Base-by-base conservation (phyloP, 2,113 vertebrate species). In the Thinocorus orbignyianus region DNA sequence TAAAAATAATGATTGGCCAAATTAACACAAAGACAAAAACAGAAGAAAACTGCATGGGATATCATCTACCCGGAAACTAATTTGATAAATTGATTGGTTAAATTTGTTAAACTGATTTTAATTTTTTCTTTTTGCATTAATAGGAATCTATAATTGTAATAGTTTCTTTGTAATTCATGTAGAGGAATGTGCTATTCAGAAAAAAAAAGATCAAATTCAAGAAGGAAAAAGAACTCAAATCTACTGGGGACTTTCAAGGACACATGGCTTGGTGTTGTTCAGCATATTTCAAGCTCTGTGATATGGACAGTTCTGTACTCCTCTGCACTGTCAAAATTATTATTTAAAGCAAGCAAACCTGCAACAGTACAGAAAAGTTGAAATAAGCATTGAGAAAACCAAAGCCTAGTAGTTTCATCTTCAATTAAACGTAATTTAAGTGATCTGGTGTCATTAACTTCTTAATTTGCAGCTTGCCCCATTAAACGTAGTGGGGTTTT, bases 391-490 rank as follows among this genome's bases (percentile, higher is more conserved):
- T 44, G 52, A 80, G 54, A 78, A 93, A 39, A 64, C 15, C 23
- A 39, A 87, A 73, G 60, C 35, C 64, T n/a, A 77, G 74, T n/a
- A 66, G 41, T 54, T 82, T 8, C 20, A 64, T 69, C 61, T 79
- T 76, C 81, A 92, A 85, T 70, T 91, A 85, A 91, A 91, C 46
- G 58, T 44, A 76, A 91, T 65, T 85, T 90, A 93, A 93, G 41
- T 65, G 54, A 78, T 69, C 81, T 60, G 65, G 54, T 87, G 42
- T 71, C 64, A 90, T 90, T 94, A 93, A 37, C 41, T 79, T 81
- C 84, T 88, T 81, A 73, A 77, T 79, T 55, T 81, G 55, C 69
- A 79, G 23, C 20, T 88, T 93, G 61, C 55, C 69, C 58, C 52
- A 74, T 54, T 83, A 90, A 65, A 69, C 20, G 3, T 31, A 31